phyloP scores from a whole-genome alignment of 2,113 vertebrate genomes.

The Ailurus styani region DNA sequence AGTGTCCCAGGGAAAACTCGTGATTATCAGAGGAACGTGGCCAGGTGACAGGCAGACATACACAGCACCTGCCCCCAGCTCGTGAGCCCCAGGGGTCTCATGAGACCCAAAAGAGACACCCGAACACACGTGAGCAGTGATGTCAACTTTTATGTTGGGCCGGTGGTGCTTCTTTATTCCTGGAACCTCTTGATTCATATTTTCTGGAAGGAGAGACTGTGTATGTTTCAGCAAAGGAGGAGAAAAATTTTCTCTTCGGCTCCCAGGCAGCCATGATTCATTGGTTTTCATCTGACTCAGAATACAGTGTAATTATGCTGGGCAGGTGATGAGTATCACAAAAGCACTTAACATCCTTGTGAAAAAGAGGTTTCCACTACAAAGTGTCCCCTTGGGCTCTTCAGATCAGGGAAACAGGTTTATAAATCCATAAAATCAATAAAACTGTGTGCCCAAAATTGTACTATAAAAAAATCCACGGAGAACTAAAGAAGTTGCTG shows the following conservation, averaged over 20 bases:
- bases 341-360: not conserved
- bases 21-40: not conserved
- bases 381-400: not conserved
- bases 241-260: not conserved
- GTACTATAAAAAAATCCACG: not conserved
- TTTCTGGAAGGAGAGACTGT: not conserved
- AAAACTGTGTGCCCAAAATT: not conserved
- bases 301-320: not conserved
- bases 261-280: not conserved
- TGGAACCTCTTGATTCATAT: not conserved
- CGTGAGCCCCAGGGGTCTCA: not conserved
- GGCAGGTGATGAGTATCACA: not conserved
- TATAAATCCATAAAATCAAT: not conserved
- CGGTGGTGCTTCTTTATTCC: not conserved
- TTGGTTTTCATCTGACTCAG: not conserved
- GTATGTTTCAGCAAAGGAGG: not conserved
- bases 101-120: not conserved
- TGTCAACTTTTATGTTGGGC: fast-evolving
- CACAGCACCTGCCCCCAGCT: not conserved
- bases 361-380: not conserved
- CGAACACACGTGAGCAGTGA: not conserved
- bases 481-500: not conserved
- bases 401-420: not conserved
- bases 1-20: not conserved
- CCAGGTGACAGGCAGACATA: fast-evolving